Evolutionary conservation across 1,140 invertebrate species (phyloP), one percentile per base, ranked within the genome.

Genomic region (Thereuonema tuberculata): DNA sequence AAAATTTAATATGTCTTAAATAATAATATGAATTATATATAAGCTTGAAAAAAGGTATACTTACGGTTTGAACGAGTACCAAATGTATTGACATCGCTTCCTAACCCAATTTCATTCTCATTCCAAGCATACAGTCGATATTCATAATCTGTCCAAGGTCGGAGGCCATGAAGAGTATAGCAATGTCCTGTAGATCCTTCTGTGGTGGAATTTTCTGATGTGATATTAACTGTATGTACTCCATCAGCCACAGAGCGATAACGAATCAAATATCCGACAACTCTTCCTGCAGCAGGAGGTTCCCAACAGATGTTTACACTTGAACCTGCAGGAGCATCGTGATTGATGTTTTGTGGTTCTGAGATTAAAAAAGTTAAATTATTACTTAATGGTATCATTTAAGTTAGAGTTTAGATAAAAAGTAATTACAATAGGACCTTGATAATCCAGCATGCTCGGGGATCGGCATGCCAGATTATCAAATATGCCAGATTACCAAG

Each of bases 51-150:
- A n/a, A n/a, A n/a, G n/a, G 52, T 23, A 28, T 9, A 66, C 66
- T 67, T 60, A 68, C 67, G 63, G 29, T 67, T 61, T 15, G 59
- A 61, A 29, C 48, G 56, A 9, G 67, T 68, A 23, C 56, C 56
- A 37, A 65, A 64, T n/a, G 61, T 47, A 12, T 28, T 55, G 21
- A 64, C 47, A 1, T 59, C 48, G 23, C 61, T 63, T 17, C 63
- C 64, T 29, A 63, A 57, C 1, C 64, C 64, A 2, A 58, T 57
- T 47, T 66, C 64, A n/a, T 61, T 49, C 2, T 48, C 21, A 48
- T 66, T 66, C 63, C 64, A 64, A 43, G 60, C 64, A 25, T 62
- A 63, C 0, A 66, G 56, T 1, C 56, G 26, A 53, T 47, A 64
- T 43, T 64, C 59, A 31, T 66, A 66, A 23, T 63, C 64, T 15